Base-by-base conservation (phyloP, 2,888 invertebrate species). In the Mythimna albipuncta region DNA sequence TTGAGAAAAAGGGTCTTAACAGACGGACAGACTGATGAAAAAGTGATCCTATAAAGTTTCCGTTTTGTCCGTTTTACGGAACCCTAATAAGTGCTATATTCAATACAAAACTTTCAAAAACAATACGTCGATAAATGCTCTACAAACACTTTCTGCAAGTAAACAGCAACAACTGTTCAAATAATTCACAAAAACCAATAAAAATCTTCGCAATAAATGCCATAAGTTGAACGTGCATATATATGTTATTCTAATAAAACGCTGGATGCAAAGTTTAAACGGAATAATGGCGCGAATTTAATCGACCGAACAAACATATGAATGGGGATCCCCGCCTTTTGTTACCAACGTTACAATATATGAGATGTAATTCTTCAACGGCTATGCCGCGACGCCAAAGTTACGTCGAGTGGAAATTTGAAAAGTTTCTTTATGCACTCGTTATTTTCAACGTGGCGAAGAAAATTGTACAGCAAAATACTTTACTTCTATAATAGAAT, bases 291-390 rank as follows among this genome's bases (percentile, higher is more conserved):
- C 75, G 72, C 65, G 77, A 82, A 81, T 81, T 88, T 84, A 88
- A 88, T 88, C 87, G 88, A 86, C 82, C 81, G 87, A 79, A 81
- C 82, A 81, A 87, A 88, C 88, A 88, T 88, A 86, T 84, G 82
- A 81, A 85, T 78, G 73, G 63, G 81, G 75, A 82, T 84, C 76
- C 69, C 57, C 79, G 83, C 79, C 84, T 85, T 86, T 87, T 83
- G 83, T 81, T 82, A 82, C 81, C 58, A 66, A 68, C 67, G 68
- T 83, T 81, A 84, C 83, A 77, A 87, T 86, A 86, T 87, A 87
- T 86, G 85, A 84, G 83, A 81, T 59, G 83, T 81, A 84, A 87
- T 87, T 87, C 87, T 87, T 87, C 84, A 84, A 59, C 65, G 77
- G 75, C 65, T 76, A 82, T 69, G 74, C 79, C 75, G 57, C 74